These are phyloP conservation scores for Tenualosa thibaudeaui DNA, from an alignment of 2,797 vertebrate species.

Conservation along the genomic window DNA sequence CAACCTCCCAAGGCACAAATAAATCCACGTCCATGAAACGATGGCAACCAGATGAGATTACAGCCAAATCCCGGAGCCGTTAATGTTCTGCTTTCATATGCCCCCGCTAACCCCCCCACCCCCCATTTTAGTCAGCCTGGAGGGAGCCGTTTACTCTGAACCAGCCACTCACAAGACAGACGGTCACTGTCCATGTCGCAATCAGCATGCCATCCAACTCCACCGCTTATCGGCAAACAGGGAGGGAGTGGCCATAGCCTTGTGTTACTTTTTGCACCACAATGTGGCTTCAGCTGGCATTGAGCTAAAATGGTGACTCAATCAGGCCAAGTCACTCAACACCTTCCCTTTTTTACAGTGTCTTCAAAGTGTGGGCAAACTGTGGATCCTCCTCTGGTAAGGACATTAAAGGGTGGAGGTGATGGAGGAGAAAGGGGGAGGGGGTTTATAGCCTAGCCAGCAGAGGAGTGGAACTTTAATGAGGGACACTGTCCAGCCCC, in stretches of 20 bases:
- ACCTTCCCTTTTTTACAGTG: slow-evolving; percentile 53
- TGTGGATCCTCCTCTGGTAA: slow-evolving; percentile 70
- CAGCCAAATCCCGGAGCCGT: slow-evolving; percentile 7
- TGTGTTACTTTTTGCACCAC: background rate
- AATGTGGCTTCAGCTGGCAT: background rate
- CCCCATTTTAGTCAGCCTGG: background rate
- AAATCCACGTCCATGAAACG: slow-evolving; percentile 17
- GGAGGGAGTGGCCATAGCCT: background rate
- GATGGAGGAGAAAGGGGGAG: background rate
- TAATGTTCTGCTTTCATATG: slow-evolving; percentile 19
- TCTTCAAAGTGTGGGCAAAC: slow-evolving; percentile 66
- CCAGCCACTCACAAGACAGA: slow-evolving; percentile 11
- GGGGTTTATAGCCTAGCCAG: slow-evolving; percentile 13
- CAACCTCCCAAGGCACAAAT: slow-evolving; percentile 13
- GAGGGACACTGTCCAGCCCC: slow-evolving; percentile 69
- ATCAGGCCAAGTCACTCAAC: slow-evolving; percentile 12
- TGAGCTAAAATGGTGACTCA: background rate
- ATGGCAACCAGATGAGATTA: slow-evolving; percentile 23
- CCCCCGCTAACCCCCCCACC: background rate
- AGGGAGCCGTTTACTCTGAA: slow-evolving; percentile 10
- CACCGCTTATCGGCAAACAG: background rate
- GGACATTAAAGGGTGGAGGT: slow-evolving; percentile 67
- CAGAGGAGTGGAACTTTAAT: slow-evolving; percentile 63
- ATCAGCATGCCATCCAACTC: background rate
- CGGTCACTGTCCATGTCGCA: background rate